Evolutionary conservation across 2,797 vertebrate genomes (phyloP), one percentile per base, ranked within the genome.

Genomic region (Bradypus variegatus): DNA sequence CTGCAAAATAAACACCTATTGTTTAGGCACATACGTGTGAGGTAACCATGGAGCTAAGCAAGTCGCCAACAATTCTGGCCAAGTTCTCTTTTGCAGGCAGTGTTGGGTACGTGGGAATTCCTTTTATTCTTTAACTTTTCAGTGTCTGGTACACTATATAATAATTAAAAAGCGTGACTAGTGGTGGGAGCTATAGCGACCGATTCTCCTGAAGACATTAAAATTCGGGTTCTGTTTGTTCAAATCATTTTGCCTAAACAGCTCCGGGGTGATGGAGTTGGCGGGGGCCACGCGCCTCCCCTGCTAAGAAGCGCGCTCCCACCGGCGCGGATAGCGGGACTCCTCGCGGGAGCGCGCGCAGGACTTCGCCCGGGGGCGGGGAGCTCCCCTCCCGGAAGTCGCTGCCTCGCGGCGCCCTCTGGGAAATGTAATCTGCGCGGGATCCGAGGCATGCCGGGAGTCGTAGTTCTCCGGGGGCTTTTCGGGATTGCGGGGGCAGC

Each of bases 381-480:
- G 6, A 4, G 4, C 1, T 27, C 29, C 4, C 8, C 5, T 11
- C 29, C 21, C 16, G 3, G 62, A 77, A 33, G 70, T 21, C 3
- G 78, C 18, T 4, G 21, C 33, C 15, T 23, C 79, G 67, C 41
- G 60, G 58, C 19, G 83, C 29, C 45, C 41, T 67, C 86, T 94
- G 93, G 94, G 93, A 93, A 77, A 29, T 64, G 88, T 87, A 75
- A 90, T 79, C 21, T 10, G 70, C 38, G 29, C 2, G 21, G 33
- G 75, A 11, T 36, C 53, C 10, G 27, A 29, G 64, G 94, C 84
- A 89, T 78, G 89, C 77, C 72, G 95, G 95, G 93, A 95, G 78
- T 33, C 6, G 88, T 91, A 91, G 93, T 93, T 41, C 62, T 70
- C 29, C 2, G 1, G 7, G 7, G 10, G 33, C 23, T 8, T 1